phyloP scores from a whole-genome alignment of 2,113 vertebrate species.

The Thalassoma bifasciatum region DNA sequence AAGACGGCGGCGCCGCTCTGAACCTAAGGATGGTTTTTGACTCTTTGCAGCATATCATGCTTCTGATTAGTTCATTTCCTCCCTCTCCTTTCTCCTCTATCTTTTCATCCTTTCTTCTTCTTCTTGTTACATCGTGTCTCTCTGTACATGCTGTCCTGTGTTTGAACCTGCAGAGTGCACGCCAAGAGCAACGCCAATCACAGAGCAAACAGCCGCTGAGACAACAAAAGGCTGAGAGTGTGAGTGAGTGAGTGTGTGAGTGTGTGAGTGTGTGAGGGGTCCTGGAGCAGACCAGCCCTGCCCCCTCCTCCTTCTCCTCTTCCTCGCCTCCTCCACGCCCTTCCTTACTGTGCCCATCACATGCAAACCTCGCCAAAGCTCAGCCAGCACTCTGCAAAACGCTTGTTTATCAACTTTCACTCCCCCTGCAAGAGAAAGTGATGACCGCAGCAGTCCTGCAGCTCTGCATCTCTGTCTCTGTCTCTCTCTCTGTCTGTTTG shows the following conservation, averaged over 20 bases:
- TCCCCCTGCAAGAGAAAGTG: slow-evolving; percentile 65
- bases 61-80: slow-evolving; percentile 26
- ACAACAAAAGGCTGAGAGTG: slow-evolving; percentile 59
- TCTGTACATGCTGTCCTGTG: slow-evolving; percentile 16
- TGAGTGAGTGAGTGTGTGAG: no score
- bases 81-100: not conserved
- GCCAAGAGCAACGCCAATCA: slow-evolving; percentile 14
- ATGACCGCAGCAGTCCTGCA: slow-evolving; percentile 76
- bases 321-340: slow-evolving; percentile 1
- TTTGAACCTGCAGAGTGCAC: slow-evolving; percentile 35
- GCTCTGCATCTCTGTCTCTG: slow-evolving; percentile 62
- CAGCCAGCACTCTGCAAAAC: slow-evolving; percentile 75
- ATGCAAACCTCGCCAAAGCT: slow-evolving; percentile 59
- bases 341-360: slow-evolving; percentile 43
- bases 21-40: slow-evolving; percentile 6
- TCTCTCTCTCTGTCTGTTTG: slow-evolving; percentile 40
- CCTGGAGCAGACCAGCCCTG: not conserved
- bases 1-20: not conserved
- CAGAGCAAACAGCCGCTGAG: slow-evolving; percentile 23
- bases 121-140: not conserved
- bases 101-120: slow-evolving; percentile 11
- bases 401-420: slow-evolving; percentile 83
- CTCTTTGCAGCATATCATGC: not conserved
- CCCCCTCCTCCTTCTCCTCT: not conserved
- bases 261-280: not conserved